Percentiles rank a stretch among this genome's conserved stretches.
phyloP scores from a whole-genome alignment of 1,140 invertebrate genomes.

The Paraescarpia echinospica region DNA sequence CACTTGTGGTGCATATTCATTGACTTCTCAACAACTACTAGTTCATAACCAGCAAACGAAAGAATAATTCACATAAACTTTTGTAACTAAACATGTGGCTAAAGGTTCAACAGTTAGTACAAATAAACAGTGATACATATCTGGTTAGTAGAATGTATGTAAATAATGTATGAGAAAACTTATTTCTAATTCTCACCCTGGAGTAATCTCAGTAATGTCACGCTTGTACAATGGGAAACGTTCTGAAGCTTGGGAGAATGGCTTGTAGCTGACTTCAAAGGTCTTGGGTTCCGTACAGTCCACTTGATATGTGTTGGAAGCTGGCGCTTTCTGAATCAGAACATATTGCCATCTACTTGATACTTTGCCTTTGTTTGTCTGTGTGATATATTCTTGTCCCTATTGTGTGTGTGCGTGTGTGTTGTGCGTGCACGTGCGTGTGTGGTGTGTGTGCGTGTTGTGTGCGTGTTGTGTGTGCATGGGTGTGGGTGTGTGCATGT shows the following conservation, averaged over 20 bases:
- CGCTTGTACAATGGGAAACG: conserved; percentile 48
- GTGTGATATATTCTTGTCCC: background rate
- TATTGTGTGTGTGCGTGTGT: background rate
- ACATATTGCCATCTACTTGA: background rate
- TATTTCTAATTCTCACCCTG: conserved; percentile 42
- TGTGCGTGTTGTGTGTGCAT: background rate
- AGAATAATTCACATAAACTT: background rate
- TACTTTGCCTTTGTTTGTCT: background rate
- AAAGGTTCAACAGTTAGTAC: background rate
- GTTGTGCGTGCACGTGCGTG: background rate
- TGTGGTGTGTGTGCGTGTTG: background rate
- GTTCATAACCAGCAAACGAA: background rate
- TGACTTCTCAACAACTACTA: background rate
- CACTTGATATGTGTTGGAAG: conserved; percentile 48
- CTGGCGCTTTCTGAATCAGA: conserved; percentile 36
- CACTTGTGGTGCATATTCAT: background rate
- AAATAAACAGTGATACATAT: background rate
- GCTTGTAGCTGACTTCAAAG: conserved; percentile 45
- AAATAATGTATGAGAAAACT: too few species aligned
- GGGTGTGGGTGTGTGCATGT: background rate
- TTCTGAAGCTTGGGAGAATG: conserved; percentile 47
- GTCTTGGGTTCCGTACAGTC: conserved; percentile 38
- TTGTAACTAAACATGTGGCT: background rate
- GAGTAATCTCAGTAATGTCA: conserved; percentile 47
- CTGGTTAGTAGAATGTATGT: background rate